Base-by-base conservation (phyloP, 2,888 invertebrate genomes). In the Microplitis manilae region DNA sequence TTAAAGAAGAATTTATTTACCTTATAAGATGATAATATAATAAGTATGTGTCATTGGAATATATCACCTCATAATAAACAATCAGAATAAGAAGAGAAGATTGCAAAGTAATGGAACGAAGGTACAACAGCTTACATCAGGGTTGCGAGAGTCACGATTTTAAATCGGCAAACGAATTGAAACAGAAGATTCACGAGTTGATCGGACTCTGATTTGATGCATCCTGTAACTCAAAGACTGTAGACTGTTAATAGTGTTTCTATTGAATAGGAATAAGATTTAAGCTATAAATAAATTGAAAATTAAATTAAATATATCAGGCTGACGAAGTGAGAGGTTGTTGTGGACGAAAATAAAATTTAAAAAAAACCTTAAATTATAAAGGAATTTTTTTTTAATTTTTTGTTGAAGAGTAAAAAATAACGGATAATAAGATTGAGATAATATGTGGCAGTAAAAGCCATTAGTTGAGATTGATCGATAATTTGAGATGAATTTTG, bases 161-260 rank as follows among this genome's bases (percentile, higher is more conserved):
- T 62, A 62, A 62, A 62, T 62, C 62, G 62, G 17, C n/a, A 50
- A 50, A 50, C 50, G 50, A 50, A 50, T 62, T 20, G 20, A 62
- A 20, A 62, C 62, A n/a, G 62, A 62, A 62, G 62, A 62, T 62
- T 62, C 62, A 62, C 62, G 20, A 62, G 20, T 62, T 50, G 50
- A 50, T 50, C 50, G 50, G 50, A 50, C 13, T 50, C 50, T 50
- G 50, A 50, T 50, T 13, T 50, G 50, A 50, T 50, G 50, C 8
- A 50, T 50, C 50, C 50, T 50, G 50, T 13, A 13, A 50, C 9
- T 13, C 50, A 13, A 50, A 50, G 13, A 50, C 50, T 50, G 8
- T 50, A 50, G 13, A 50, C 50, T 50, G 9, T 50, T 50, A 50
- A 50, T 13, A 50, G 50, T 50, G 13, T 50, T 50, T 50, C 9